Evolutionary conservation across 2,888 invertebrate genomes (phyloP).

Genomic region (Disparrhopalites patrizii): DNA sequence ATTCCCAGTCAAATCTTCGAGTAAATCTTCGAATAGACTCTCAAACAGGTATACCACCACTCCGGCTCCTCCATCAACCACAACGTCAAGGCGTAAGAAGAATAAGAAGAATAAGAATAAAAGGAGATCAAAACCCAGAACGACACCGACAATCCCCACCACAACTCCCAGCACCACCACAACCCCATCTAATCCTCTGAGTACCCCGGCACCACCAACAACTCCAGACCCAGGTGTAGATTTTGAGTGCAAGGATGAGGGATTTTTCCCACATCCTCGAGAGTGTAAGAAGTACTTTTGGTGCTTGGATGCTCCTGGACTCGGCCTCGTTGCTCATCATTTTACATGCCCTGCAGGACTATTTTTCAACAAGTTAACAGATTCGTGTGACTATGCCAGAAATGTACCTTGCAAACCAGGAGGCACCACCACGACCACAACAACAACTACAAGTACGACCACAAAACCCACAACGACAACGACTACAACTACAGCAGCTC

Average conservation of each 20-base stretch:
- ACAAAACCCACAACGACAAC: constrained; percentile 50
- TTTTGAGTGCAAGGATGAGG: constrained; percentile 88
- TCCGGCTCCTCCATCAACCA: constrained; percentile 47
- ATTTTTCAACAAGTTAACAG: constrained; percentile 84
- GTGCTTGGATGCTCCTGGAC: constrained; percentile 84
- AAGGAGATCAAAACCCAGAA: constrained; percentile 46
- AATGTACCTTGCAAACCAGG: constrained; percentile 60
- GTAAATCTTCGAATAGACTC: constrained; percentile 15
- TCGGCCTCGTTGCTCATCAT: constrained; percentile 85
- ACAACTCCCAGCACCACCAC: constrained; percentile 50
- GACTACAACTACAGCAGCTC: constrained; percentile 51
- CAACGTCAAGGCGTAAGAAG: constrained; percentile 38
- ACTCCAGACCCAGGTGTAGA: constrained; percentile 70
- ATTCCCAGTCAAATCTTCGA: constrained; percentile 15
- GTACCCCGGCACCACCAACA: constrained; percentile 77
- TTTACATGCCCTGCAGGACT: constrained; percentile 90
- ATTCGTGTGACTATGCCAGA: constrained; percentile 86
- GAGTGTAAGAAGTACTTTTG: constrained; percentile 94
- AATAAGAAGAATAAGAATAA: constrained; percentile 31
- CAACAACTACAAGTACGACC: constrained; percentile 55
- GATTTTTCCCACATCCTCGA: constrained; percentile 84
- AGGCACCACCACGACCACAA: constrained; percentile 34
- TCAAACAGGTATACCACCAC: constrained; percentile 41
- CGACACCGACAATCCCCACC: constrained; percentile 55
- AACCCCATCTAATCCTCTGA: constrained; percentile 45